These are phyloP conservation scores for Echinometra lucunter DNA, from an alignment of 53 echinoderm and acorn worm species.

Conservation along the genomic window DNA sequence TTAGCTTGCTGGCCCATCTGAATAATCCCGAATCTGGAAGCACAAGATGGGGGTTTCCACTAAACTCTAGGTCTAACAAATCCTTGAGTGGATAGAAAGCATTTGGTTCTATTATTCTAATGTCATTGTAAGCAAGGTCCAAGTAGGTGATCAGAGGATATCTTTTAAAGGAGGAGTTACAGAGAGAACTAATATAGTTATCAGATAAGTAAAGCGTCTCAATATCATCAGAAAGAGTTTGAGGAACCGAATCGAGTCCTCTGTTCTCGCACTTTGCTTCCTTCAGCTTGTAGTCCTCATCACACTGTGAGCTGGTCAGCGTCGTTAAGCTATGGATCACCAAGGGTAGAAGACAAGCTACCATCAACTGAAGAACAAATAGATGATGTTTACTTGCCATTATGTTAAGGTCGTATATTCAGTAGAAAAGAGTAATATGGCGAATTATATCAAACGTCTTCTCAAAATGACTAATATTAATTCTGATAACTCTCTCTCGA, in stretches of 20 bases:
- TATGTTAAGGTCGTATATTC: neutral
- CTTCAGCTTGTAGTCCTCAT: neutral
- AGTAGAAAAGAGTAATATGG: too few species aligned
- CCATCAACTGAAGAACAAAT: neutral
- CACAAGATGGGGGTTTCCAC: neutral
- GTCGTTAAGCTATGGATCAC: neutral
- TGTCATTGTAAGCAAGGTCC: conserved; percentile 1
- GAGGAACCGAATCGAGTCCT: neutral
- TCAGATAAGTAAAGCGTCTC: neutral
- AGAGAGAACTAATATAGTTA: neutral
- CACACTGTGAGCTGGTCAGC: too few species aligned
- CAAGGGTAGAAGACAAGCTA: neutral
- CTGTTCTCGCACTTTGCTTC: neutral
- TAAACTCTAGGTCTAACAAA: neutral
- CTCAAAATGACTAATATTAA: too few species aligned
- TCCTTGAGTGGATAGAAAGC: conserved; percentile 22
- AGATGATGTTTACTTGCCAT: neutral
- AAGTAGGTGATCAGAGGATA: neutral
- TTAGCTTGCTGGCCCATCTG: neutral
- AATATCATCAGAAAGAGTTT: neutral
- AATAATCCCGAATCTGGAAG: neutral
- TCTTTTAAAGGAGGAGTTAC: neutral
- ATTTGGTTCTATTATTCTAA: neutral
- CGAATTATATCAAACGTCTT: too few species aligned
- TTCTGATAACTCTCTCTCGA: too few species aligned